A percentile compares a stretch with the other conserved stretches of the same genome.
These are phyloP conservation scores for Actinia tenebrosa DNA, from an alignment of 64 coral and sea anemone genomes.

Conservation along the genomic window DNA sequence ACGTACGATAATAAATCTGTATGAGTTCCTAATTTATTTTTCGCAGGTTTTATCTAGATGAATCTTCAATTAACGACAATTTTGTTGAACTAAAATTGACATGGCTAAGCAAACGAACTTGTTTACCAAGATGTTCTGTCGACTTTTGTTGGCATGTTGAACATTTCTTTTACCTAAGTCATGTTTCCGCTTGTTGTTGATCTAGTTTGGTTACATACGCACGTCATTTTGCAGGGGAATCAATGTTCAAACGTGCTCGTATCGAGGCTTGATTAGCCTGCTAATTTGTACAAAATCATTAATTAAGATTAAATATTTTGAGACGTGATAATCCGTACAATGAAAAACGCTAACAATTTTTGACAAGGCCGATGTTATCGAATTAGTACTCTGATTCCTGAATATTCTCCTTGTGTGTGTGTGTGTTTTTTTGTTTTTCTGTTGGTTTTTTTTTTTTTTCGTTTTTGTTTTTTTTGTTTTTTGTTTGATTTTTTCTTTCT, in stretches of 20 bases:
- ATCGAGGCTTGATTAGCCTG: background rate
- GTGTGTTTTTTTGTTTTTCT: background rate
- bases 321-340: background rate
- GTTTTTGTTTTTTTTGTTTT: background rate
- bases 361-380: background rate
- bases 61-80: background rate
- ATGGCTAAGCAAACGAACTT: background rate
- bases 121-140: background rate
- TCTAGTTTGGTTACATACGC: background rate
- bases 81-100: constrained; percentile 2
- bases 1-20: background rate
- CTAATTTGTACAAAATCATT: constrained; percentile 16
- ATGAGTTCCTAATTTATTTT: background rate
- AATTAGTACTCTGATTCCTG: no score
- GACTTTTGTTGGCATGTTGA: constrained; percentile 6
- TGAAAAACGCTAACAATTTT: background rate
- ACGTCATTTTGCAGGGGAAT: background rate
- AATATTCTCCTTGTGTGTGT: no score
- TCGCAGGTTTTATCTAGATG: background rate
- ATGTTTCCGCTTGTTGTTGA: background rate
- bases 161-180: constrained; percentile 15
- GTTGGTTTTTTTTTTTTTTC: background rate
- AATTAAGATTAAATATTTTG: background rate
- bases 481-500: background rate
- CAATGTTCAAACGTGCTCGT: background rate